Conservation (phyloP, 2,797 vertebrate genomes). For the Apogon talboti region DNA sequence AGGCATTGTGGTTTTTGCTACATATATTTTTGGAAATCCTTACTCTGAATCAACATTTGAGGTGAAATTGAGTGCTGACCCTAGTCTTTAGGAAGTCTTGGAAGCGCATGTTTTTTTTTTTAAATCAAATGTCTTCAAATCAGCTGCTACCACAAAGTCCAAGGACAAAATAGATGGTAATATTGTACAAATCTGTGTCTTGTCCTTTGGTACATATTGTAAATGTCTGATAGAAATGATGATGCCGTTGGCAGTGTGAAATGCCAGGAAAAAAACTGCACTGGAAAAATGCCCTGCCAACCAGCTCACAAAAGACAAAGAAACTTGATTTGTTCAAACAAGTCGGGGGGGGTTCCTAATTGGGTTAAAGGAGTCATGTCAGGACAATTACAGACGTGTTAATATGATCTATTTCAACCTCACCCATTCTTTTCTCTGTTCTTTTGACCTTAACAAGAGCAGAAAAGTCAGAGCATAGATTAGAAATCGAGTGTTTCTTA, state of each 20-base stretch:
- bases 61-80: conserved; percentile 67
- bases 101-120: conserved; percentile 58
- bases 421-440: conserved; percentile 15
- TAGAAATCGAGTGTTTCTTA: conserved; percentile 31
- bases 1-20: conserved; percentile 74
- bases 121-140: conserved; percentile 58
- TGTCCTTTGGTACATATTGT: conserved; percentile 61
- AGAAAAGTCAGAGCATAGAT: conserved; percentile 13
- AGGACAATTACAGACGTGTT: conserved; percentile 58
- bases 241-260: conserved; percentile 56
- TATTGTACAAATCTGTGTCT: conserved; percentile 62
- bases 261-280: conserved; percentile 74
- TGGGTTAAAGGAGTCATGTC: conserved; percentile 59
- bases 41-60: conserved; percentile 73
- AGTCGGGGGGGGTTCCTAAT: conserved; percentile 48
- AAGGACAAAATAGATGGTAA: conserved; percentile 54
- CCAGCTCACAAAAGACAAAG: conserved; percentile 63
- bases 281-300: conserved; percentile 70
- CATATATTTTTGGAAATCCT: conserved; percentile 76
- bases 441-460: conserved; percentile 12
- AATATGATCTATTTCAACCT: conserved; percentile 47
- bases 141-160: conserved; percentile 50
- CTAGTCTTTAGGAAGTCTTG: conserved; percentile 57
- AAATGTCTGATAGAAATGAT: conserved; percentile 74
- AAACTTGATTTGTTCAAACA: conserved; percentile 44